Evolutionary conservation across 1,140 invertebrate species (phyloP), one percentile per base, ranked within the genome.

Genomic region (Epicauta chinensis): DNA sequence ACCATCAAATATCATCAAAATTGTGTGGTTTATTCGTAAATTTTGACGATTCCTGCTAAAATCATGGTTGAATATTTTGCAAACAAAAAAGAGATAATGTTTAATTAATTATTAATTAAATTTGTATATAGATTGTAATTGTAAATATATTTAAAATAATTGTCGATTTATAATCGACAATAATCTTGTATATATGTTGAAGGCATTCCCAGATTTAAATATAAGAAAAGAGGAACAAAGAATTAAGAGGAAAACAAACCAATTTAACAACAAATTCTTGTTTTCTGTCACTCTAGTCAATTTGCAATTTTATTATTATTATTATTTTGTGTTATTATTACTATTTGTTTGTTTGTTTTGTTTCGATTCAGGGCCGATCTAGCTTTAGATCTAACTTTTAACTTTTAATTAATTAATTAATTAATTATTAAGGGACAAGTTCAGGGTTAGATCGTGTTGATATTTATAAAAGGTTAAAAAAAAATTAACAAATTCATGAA

Each of bases 241-340:
- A n/a, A n/a, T n/a, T n/a, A n/a, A n/a, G n/a, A n/a, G n/a, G n/a
- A n/a, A 23, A 23, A 23, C 3, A 23, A 23, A 23, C 23, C n/a
- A n/a, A n/a, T n/a, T n/a, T n/a, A 23, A 23, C 23, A 23, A 23
- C 4, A 23, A 23, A 23, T 23, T 23, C 4, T 5, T 43, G 40
- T 32, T 54, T 58, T 58, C 42, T 56, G 50, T 57, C 55, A 51
- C 56, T 58, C 56, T 58, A 58, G 56, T 58, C 56, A 53, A 58
- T 58, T 23, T 23, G 23, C 7, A 23, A 23, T 23, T 23, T 23
- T 23, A 7, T 23, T 23, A n/a, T n/a, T n/a, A n/a, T n/a, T n/a
- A n/a, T n/a, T n/a, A n/a, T n/a, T n/a, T n/a, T n/a, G n/a, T n/a
- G n/a, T n/a, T n/a, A n/a, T n/a, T n/a, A n/a, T n/a, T n/a, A n/a